phyloP scores from a whole-genome alignment of 1,140 invertebrate genomes.

The Bombus haemorrhoidalis region DNA sequence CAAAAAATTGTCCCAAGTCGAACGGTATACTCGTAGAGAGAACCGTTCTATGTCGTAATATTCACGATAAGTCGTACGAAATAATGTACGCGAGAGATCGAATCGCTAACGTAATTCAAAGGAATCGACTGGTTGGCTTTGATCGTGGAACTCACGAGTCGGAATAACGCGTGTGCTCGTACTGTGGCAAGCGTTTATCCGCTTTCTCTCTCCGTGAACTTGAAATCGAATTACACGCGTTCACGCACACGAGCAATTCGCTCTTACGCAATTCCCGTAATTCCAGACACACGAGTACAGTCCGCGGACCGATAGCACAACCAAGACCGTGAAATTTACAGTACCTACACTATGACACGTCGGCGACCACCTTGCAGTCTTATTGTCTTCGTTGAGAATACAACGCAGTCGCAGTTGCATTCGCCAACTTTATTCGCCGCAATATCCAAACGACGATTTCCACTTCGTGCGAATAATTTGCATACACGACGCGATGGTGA shows the following conservation, averaged over 20 bases:
- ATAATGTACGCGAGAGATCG: not conserved
- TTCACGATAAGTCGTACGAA: not conserved
- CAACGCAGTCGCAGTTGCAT: not conserved
- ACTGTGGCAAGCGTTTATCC: slow-evolving; percentile 27
- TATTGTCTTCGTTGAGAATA: slow-evolving; percentile 1
- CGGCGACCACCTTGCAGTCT: not conserved
- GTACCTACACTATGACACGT: not conserved
- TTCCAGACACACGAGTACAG: slow-evolving; percentile 38
- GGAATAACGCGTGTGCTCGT: slow-evolving; percentile 36
- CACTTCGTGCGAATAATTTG: not conserved
- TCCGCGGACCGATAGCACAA: not conserved
- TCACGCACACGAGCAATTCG: slow-evolving; percentile 48
- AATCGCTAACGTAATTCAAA: not conserved
- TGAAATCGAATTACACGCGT: slow-evolving; percentile 66
- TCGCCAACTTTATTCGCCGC: not conserved
- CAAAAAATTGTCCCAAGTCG: not conserved
- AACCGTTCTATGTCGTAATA: not conserved
- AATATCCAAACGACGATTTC: not conserved
- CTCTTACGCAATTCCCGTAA: slow-evolving; percentile 60
- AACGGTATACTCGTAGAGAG: not conserved
- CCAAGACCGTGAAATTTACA: slow-evolving; percentile 36
- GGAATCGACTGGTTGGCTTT: not conserved
- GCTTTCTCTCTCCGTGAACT: slow-evolving; percentile 68
- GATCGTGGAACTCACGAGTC: slow-evolving; percentile 17
- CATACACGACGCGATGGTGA: not conserved